Conservation (phyloP, 2,888 invertebrate genomes). For the Mesoligia furuncula region DNA sequence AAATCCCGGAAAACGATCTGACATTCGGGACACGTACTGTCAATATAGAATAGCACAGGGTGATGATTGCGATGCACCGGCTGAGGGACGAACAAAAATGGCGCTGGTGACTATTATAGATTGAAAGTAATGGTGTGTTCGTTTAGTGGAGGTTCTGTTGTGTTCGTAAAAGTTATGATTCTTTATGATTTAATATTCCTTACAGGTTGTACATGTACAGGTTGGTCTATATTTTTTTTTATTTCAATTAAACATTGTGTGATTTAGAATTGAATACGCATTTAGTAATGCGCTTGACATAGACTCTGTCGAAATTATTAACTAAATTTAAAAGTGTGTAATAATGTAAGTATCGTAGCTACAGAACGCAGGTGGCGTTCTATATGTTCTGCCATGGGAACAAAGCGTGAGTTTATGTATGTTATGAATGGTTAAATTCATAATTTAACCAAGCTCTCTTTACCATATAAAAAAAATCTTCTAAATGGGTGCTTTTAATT, state of each 20-base stretch:
- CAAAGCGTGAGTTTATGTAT: neutral
- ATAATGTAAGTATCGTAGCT: neutral
- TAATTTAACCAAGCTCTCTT: neutral
- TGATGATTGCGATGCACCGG: constrained; percentile 89
- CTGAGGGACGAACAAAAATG: constrained; percentile 78
- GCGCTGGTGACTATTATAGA: constrained; percentile 76
- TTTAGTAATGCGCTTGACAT: neutral
- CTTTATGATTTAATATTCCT: constrained; percentile 10
- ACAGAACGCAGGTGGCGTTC: neutral
- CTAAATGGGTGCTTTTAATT: neutral
- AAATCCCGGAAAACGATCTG: constrained; percentile 85
- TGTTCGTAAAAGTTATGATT: constrained; percentile 50
- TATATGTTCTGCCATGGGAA: neutral
- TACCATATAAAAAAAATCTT: neutral
- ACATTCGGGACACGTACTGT: constrained; percentile 88
- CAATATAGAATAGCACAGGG: constrained; percentile 87
- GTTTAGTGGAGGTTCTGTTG: constrained; percentile 55
- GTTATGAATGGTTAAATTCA: neutral
- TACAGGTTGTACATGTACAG: neutral
- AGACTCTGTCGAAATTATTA: neutral
- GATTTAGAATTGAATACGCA: neutral
- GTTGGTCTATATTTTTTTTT: neutral
- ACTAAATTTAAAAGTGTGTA: neutral
- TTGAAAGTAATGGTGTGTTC: constrained; percentile 82
- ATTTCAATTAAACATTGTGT: neutral